Base-by-base conservation (phyloP, 2,888 invertebrate species). In the Stomorhina lunata region DNA sequence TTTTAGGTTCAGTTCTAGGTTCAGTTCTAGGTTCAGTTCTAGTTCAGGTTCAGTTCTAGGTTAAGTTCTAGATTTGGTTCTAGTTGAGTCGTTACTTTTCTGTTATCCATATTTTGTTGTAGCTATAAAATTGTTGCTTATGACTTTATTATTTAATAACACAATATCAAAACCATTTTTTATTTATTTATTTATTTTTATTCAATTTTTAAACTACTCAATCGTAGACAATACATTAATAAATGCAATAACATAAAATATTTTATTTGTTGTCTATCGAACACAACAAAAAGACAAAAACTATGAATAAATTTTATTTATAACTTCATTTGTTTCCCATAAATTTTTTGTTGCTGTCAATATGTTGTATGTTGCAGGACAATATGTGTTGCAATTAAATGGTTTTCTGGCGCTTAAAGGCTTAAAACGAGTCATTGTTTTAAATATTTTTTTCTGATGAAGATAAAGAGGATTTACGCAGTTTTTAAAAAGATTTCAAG, bases 281-380 rank as follows among this genome's bases (percentile, higher is more conserved):
- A 40, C 22, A 32, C 10, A 12, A 29, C 17, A 37, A 72, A 27
- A 55, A n/a, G n/a, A n/a, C n/a, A n/a, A n/a, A n/a, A n/a, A n/a
- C n/a, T 45, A n/a, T 73, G 40, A 65, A 63, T 71, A 29, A 45
- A 32, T 71, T 73, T 73, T 32, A 55, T 63, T 63, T 32, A 63
- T 32, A 63, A 73, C 32, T 73, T 40, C 29, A 73, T 73, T 63
- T 73, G 10, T 63, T 40, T 48, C 2, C 9, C 57, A 15, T 12
- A 7, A n/a, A 20, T 27, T 7, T 17, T n/a, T 32, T 4, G 3
- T 12, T 40, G n/a, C 25, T 50, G 34, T 12, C 37, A 40, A 7
- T 27, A 1, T 15, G 6, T 37, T 48, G 2, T 17, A 40, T 43
- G n/a, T n/a, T n/a, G n/a, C n/a, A n/a, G 10, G 29, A 27, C 37